These are phyloP conservation scores for Carapus acus DNA, from an alignment of 2,797 vertebrate species.

Conservation along the genomic window DNA sequence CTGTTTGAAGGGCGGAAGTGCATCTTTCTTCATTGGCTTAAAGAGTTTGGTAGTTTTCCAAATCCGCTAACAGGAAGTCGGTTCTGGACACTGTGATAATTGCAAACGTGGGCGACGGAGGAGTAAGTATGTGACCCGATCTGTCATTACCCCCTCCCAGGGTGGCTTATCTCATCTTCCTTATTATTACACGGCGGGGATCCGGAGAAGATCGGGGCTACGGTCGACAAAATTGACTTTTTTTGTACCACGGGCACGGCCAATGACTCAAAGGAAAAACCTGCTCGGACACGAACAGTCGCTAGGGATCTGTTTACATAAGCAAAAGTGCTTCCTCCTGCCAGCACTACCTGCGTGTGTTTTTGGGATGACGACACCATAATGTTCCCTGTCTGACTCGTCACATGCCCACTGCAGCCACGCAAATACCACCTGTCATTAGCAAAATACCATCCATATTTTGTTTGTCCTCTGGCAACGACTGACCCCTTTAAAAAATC, in stretches of 20 bases:
- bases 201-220: slow-evolving; percentile 44
- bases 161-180: slow-evolving; percentile 54
- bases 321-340: no score
- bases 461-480: no score
- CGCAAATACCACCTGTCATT: no score
- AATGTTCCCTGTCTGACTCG: no score
- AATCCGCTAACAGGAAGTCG: slow-evolving; percentile 21
- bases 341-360: no score
- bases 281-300: slow-evolving; percentile 45
- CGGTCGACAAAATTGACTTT: slow-evolving; percentile 26
- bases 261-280: slow-evolving; percentile 31
- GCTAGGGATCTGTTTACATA: not conserved
- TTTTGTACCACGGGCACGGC: slow-evolving; percentile 19
- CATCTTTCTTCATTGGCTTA: not conserved
- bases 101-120: slow-evolving; percentile 29
- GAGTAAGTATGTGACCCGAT: slow-evolving; percentile 44
- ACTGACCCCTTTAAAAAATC: no score
- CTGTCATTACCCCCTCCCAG: slow-evolving; percentile 58
- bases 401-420: no score
- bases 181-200: slow-evolving; percentile 55
- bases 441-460: no score
- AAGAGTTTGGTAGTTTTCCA: slow-evolving; percentile 11
- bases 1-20: slow-evolving; percentile 27
- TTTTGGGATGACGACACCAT: no score
- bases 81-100: slow-evolving; percentile 40